Percentiles rank a stretch among this genome's conserved stretches.
Evolutionary conservation across 2,797 vertebrate species (phyloP).

Genomic region (Argentina silus): DNA sequence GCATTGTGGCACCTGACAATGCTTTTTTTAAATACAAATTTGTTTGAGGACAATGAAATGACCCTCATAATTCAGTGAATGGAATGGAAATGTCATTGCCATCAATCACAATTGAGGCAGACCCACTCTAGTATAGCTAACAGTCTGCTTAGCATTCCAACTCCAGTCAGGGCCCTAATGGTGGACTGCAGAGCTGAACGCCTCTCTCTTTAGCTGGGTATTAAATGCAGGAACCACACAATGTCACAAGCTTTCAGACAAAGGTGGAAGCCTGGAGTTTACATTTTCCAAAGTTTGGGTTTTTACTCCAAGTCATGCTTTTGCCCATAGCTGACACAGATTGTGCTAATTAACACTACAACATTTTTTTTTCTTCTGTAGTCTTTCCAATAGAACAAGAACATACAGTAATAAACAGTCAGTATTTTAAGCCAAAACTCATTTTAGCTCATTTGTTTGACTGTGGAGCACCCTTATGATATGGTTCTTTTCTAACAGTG

Average conservation of each 20-base stretch:
- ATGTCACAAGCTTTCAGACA: too few relatives aligned
- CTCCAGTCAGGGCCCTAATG: slow-evolving; percentile 55
- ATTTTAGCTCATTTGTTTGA: slow-evolving; percentile 38
- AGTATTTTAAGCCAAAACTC: slow-evolving; percentile 45
- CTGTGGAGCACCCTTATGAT: slow-evolving; percentile 15
- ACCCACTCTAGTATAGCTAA: slow-evolving; percentile 57
- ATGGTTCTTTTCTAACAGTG: slow-evolving; percentile 38
- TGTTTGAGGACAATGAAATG: slow-evolving; percentile 79
- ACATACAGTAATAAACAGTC: slow-evolving; percentile 1
- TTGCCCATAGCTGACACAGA: too few relatives aligned
- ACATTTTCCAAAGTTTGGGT: too few relatives aligned
- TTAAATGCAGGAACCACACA: slow-evolving; percentile 29
- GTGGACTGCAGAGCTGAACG: slow-evolving; percentile 56
- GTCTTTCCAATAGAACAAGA: slow-evolving; percentile 18
- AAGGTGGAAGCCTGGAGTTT: too few relatives aligned
- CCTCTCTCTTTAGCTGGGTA: slow-evolving; percentile 44
- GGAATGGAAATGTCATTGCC: slow-evolving; percentile 83
- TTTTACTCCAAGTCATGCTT: too few relatives aligned
- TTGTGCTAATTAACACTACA: too few relatives aligned
- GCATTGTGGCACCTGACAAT: slow-evolving; percentile 74
- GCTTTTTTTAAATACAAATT: slow-evolving; percentile 80
- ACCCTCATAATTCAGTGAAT: slow-evolving; percentile 78
- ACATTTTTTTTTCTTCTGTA: too few relatives aligned
- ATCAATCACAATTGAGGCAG: slow-evolving; percentile 76
- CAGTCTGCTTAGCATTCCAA: slow-evolving; percentile 74